Conservation (phyloP, 2,888 invertebrate species). For the Lottia gigantea region DNA sequence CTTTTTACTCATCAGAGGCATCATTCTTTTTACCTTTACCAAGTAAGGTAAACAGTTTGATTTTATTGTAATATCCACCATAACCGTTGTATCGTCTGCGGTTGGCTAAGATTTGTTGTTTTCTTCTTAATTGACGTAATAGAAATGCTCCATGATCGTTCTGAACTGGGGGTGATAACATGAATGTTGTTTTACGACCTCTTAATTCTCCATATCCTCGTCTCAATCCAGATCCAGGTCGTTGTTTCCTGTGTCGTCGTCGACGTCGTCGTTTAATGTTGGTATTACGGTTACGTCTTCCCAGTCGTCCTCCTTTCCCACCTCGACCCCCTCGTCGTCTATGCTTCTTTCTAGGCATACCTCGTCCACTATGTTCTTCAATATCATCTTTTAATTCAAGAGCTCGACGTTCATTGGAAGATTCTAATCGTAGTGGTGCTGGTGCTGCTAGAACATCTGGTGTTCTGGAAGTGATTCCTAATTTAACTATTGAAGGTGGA, state of each 20-base stretch:
- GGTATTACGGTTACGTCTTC: conserved; percentile 30
- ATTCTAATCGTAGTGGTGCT: conserved; percentile 5
- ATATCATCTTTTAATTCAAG: conserved; percentile 22
- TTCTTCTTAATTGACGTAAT: background rate
- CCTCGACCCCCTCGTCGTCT: conserved; percentile 37
- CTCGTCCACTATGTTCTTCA: conserved; percentile 27
- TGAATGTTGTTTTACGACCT: background rate
- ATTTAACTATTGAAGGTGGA: conserved; percentile 3
- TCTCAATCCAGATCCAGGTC: background rate
- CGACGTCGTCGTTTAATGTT: conserved; percentile 16
- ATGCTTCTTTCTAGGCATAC: conserved; percentile 25
- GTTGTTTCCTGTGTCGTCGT: conserved; percentile 3
- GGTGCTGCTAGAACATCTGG: conserved; percentile 18
- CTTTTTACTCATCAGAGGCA: no score
- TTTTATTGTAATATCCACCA: conserved; percentile 19
- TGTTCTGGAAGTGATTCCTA: background rate
- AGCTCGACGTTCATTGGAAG: conserved; percentile 5
- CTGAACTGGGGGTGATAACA: background rate
- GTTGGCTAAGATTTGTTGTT: background rate
- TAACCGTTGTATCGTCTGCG: background rate
- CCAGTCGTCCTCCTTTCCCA: conserved; percentile 24
- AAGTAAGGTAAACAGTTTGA: conserved; percentile 19
- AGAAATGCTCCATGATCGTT: background rate
- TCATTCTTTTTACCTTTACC: background rate
- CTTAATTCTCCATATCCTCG: background rate